Conservation (phyloP, 2,888 invertebrate species). For the Cantharis nigra region DNA sequence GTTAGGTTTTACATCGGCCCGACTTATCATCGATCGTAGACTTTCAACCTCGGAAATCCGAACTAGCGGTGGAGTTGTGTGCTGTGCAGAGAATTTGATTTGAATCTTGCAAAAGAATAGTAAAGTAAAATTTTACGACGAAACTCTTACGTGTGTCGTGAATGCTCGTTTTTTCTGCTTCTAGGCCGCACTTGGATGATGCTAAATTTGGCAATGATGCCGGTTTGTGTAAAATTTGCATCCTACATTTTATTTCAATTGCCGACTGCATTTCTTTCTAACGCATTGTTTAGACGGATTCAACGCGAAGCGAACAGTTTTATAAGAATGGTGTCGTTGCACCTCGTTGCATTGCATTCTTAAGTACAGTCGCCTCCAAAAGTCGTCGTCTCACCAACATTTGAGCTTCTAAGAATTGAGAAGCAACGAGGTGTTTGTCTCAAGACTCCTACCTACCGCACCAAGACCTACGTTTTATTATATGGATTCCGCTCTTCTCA, state of each 20-base stretch:
- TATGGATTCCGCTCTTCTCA: background rate
- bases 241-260: slow-evolving; percentile 20
- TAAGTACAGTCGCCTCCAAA: slow-evolving; percentile 42
- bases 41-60: slow-evolving; percentile 26
- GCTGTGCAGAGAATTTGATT: slow-evolving; percentile 17
- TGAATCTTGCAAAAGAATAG: slow-evolving; percentile 21
- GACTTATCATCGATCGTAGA: slow-evolving; percentile 15
- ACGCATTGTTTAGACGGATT: slow-evolving; percentile 30
- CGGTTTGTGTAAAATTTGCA: slow-evolving; percentile 23
- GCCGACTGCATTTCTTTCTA: slow-evolving; percentile 25
- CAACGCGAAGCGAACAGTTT: slow-evolving; percentile 29
- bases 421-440: slow-evolving; percentile 4
- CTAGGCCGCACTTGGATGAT: slow-evolving; percentile 17
- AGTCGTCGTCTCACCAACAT: slow-evolving; percentile 27
- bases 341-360: slow-evolving; percentile 48
- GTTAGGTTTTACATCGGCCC: slow-evolving; percentile 10
- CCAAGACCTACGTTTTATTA: background rate
- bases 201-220: slow-evolving; percentile 29
- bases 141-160: slow-evolving; percentile 12
- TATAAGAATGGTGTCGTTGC: slow-evolving; percentile 49
- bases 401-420: slow-evolving; percentile 14
- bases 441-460: background rate
- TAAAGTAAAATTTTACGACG: slow-evolving; percentile 13
- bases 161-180: slow-evolving; percentile 21
- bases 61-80: slow-evolving; percentile 17